Evolutionary conservation across 1,140 invertebrate genomes (phyloP).

Genomic region (Drosophila insularis): DNA sequence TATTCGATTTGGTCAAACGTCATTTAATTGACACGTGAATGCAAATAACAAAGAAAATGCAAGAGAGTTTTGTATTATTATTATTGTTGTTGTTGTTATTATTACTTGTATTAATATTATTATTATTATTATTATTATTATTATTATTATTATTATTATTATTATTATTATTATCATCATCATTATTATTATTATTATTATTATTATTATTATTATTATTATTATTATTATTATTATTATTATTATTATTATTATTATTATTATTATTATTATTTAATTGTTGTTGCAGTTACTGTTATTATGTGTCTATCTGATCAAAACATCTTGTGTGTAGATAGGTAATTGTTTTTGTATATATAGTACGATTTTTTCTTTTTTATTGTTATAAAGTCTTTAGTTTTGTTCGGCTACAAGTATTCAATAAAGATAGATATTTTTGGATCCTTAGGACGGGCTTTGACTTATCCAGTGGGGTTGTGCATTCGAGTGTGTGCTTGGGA

Average conservation of each 20-base stretch:
- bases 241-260: slow-evolving; percentile 7
- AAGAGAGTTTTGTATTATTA: slow-evolving; percentile 14
- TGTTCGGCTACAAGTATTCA: not conserved
- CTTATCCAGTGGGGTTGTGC: slow-evolving; percentile 17
- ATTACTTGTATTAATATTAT: not conserved
- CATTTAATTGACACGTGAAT: slow-evolving; percentile 4
- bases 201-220: too few species aligned
- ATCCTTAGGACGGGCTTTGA: slow-evolving; percentile 5
- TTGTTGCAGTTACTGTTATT: too few species aligned
- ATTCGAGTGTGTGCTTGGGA: slow-evolving; percentile 36
- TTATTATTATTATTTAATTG: too few species aligned
- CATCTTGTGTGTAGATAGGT: slow-evolving; percentile 8
- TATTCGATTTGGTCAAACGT: slow-evolving; percentile 1
- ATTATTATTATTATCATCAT: slow-evolving; percentile 6
- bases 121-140: slow-evolving; percentile 11
- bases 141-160: not conserved
- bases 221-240: not conserved
- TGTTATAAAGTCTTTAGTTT: slow-evolving; percentile 6
- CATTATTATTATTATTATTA: slow-evolving; percentile 2
- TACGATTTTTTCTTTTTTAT: slow-evolving; percentile 19
- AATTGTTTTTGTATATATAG: not conserved
- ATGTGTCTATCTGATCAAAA: slow-evolving; percentile 6
- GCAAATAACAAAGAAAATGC: not conserved
- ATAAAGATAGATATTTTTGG: not conserved
- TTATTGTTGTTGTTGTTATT: too few species aligned